Base-by-base conservation (phyloP, 2,797 vertebrate genomes). In the Propithecus deckenii region DNA sequence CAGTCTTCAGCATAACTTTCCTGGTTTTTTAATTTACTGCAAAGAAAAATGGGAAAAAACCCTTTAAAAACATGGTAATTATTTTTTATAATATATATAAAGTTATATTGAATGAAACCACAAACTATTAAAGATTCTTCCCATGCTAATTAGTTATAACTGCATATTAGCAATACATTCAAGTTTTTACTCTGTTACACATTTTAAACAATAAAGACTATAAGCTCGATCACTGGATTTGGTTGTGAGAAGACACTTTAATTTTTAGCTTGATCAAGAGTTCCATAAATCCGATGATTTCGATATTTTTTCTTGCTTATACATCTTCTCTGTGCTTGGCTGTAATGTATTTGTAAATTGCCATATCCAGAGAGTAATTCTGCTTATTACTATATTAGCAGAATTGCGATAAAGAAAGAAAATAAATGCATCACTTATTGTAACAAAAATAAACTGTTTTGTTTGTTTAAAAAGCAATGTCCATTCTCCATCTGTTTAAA, bases 391-490 rank as follows among this genome's bases (percentile, higher is more conserved):
- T 14, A 32, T 83, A 57, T 75, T 75, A 96, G 50, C 48, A 96
- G 81, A 90, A 63, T 2, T 83, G 43, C 65, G 55, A 71, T 6
- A 57, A 96, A 75, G 46, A 88, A 75, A 83, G 15, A 94, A 79
- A 95, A 83, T 35, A 83, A 43, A 89, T 69, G 61, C 13, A 81
- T 94, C n/a, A 55, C 10, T 94, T 95, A 71, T 18, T 95, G 25
- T 87, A 96, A 90, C 50, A 94, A 96, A 97, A 93, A 81, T 30
- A 94, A 85, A 92, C 9, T 65, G 11, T 41, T 91, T 76, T 10
- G 6, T 96, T 90, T 89, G 61, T 83, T 95, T 94, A 88, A 95
- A 95, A 95, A 94, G 61, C 43, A 96, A 63, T 89, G 18, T 50
- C 43, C 46, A 89, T 85, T 90, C 30, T 92, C 91, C 32, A 94